Conservation (phyloP, 2,888 invertebrate species). For the Acronicta aceris region DNA sequence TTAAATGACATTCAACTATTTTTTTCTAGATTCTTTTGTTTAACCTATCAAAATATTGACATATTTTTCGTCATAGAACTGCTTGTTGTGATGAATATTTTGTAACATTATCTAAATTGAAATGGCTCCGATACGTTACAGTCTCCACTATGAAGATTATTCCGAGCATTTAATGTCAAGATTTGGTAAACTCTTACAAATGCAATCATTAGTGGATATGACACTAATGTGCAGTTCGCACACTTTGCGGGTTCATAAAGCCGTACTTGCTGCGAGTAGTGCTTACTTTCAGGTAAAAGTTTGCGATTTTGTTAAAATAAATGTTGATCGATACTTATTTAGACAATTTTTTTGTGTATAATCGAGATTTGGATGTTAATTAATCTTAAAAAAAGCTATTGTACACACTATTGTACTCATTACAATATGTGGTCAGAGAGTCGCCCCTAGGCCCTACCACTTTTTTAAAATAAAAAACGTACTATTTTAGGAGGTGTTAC, state of each 20-base stretch:
- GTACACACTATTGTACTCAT: too few species aligned
- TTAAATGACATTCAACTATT: constrained; percentile 50
- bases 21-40: constrained; percentile 64
- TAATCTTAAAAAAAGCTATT: too few species aligned
- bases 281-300: constrained; percentile 91
- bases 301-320: too few species aligned
- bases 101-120: constrained; percentile 34
- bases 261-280: constrained; percentile 92
- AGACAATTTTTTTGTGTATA: background rate
- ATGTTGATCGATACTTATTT: too few species aligned
- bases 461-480: too few species aligned
- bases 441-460: too few species aligned
- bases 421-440: too few species aligned
- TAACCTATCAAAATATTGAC: constrained; percentile 46
- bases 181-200: constrained; percentile 92
- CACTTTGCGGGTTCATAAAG: constrained; percentile 93
- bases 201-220: constrained; percentile 93
- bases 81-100: constrained; percentile 43
- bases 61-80: constrained; percentile 29
- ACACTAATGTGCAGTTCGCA: constrained; percentile 93
- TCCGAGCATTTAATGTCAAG: constrained; percentile 91
- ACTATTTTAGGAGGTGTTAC: constrained; percentile 87
- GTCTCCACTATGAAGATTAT: constrained; percentile 92
- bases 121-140: constrained; percentile 89
- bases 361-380: too few species aligned